Conservation (phyloP, 2,797 vertebrate species). For the Lepus oiostolus region DNA sequence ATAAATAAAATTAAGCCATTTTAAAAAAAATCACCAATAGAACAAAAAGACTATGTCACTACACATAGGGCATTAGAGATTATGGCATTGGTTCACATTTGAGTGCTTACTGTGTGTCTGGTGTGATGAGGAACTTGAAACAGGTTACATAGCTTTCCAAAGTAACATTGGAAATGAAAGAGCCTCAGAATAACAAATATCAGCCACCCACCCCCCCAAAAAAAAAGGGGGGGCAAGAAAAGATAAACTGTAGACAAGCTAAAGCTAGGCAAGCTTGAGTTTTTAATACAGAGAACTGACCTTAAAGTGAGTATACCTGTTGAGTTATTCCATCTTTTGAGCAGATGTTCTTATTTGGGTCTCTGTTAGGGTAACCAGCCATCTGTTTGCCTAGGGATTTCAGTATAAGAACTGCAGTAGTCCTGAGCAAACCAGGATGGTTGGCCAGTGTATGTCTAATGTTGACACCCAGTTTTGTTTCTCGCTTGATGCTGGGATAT, state of each 20-base stretch:
- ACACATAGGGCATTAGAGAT: neutral
- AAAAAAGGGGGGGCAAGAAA: neutral
- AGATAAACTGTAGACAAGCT: neutral
- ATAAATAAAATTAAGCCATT: too few relatives aligned
- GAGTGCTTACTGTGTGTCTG: neutral
- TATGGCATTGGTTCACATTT: neutral
- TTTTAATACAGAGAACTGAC: constrained; percentile 42
- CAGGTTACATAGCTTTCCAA: neutral
- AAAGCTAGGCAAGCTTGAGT: neutral
- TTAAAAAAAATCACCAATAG: constrained; percentile 35
- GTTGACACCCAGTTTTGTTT: constrained; percentile 40
- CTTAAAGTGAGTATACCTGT: constrained; percentile 45
- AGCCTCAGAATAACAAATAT: neutral
- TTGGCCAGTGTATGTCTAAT: neutral
- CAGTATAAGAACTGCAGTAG: neutral
- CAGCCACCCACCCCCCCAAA: neutral
- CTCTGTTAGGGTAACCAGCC: constrained; percentile 1
- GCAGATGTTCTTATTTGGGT: neutral
- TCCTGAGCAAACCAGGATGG: neutral
- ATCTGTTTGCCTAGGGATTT: neutral
- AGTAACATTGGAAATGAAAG: neutral
- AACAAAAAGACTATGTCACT: neutral
- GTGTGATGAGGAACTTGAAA: neutral
- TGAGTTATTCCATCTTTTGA: neutral
- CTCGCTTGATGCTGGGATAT: constrained; percentile 2